Percentiles rank a stretch among this genome's conserved stretches.
Evolutionary conservation across 35 echinoderm and acorn worm species (phyloP).

Genomic region (Ophioderma brevispina): DNA sequence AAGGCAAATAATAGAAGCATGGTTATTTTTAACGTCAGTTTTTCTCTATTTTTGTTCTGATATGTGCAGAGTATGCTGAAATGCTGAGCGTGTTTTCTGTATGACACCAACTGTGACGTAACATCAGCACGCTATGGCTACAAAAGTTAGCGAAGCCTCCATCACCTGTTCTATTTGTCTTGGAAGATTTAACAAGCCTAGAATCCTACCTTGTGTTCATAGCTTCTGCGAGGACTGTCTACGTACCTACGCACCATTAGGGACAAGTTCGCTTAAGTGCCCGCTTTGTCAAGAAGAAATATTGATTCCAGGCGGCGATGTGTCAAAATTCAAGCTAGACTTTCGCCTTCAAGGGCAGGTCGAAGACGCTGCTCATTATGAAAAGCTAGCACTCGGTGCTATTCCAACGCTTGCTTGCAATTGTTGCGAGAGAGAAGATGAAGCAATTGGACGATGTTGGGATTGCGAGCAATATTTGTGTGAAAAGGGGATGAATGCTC

Average conservation of each 20-base stretch:
- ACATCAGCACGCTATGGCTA: too few species aligned
- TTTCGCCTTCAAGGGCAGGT: neutral
- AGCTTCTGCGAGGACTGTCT: neutral
- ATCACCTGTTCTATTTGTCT: neutral
- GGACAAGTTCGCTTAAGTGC: neutral
- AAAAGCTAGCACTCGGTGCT: neutral
- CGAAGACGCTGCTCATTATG: neutral
- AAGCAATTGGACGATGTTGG: too few species aligned
- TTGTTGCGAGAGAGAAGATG: too few species aligned
- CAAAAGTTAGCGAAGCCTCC: neutral
- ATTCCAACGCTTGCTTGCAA: too few species aligned
- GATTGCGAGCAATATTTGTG: too few species aligned
- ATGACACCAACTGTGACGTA: too few species aligned
- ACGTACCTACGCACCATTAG: neutral
- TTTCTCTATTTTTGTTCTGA: too few species aligned
- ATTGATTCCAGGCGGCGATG: neutral
- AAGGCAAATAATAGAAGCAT: too few species aligned
- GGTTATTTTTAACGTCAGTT: too few species aligned
- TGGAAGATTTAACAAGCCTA: neutral
- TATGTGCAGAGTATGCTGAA: too few species aligned
- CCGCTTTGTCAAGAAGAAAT: neutral
- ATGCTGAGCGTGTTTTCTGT: too few species aligned
- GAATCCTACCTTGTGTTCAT: neutral
- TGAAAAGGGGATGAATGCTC: too few species aligned
- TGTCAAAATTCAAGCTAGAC: neutral